A percentile compares a stretch with the other conserved stretches of the same genome.
These are phyloP conservation scores for Micropoecilia bifurca DNA, from an alignment of 2,797 vertebrate genomes.

Conservation along the genomic window DNA sequence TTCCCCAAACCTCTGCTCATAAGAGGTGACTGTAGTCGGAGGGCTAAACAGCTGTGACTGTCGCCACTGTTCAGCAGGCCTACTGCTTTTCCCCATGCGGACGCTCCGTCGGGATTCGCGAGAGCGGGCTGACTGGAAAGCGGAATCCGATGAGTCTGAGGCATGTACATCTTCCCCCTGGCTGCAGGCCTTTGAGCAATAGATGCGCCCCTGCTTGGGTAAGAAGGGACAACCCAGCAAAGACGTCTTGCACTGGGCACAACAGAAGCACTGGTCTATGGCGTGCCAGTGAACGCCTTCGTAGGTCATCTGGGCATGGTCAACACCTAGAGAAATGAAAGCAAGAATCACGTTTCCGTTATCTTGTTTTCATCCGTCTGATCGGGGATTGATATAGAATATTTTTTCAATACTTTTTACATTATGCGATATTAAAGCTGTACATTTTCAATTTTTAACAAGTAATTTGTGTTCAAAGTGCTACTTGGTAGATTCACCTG, in stretches of 20 bases:
- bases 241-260: slow-evolving; percentile 93
- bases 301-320: slow-evolving; percentile 98
- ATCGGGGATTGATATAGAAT: too few species aligned
- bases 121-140: slow-evolving; percentile 94
- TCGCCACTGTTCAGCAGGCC: slow-evolving; percentile 89
- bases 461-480: not conserved
- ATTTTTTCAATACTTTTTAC: not conserved
- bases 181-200: slow-evolving; percentile 96
- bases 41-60: slow-evolving; percentile 86
- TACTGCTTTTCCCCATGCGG: slow-evolving; percentile 93
- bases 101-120: slow-evolving; percentile 92
- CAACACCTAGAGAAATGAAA: slow-evolving; percentile 84
- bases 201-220: slow-evolving; percentile 94
- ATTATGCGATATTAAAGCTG: not conserved
- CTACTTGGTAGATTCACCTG: not conserved
- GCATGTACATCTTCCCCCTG: slow-evolving; percentile 92
- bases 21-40: slow-evolving; percentile 28
- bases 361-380: not conserved
- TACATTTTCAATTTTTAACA: not conserved
- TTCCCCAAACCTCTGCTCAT: slow-evolving; percentile 56
- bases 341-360: not conserved
- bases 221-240: slow-evolving; percentile 95
- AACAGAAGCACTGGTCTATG: slow-evolving; percentile 94
- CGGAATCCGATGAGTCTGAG: slow-evolving; percentile 95
- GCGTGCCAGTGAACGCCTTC: slow-evolving; percentile 98